phyloP scores from a whole-genome alignment of 2,797 vertebrate genomes.

The Premnoplex brunnescens region DNA sequence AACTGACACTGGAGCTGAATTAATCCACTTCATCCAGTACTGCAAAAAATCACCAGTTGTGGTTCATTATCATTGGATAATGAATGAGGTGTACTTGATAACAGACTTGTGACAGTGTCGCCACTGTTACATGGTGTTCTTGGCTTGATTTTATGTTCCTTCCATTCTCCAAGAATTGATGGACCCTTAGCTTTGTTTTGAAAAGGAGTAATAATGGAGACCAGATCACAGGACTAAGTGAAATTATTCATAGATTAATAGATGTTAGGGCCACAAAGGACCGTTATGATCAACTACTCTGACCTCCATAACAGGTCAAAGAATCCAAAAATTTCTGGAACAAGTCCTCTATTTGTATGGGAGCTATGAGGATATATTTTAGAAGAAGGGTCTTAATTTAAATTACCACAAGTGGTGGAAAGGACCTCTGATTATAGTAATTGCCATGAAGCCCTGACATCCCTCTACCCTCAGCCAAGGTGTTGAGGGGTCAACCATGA shows the following conservation, averaged over 20 bases:
- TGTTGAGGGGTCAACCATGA: neutral
- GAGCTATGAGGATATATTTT: neutral
- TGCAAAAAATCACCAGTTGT: neutral
- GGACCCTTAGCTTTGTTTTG: neutral
- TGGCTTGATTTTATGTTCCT: neutral
- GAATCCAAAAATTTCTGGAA: neutral
- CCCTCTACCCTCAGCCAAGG: neutral
- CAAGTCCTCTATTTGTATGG: neutral
- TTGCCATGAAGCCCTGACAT: neutral
- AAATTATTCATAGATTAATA: neutral
- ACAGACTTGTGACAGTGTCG: neutral
- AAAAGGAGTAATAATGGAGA: neutral
- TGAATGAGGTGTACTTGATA: neutral
- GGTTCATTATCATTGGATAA: neutral
- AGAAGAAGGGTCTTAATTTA: neutral
- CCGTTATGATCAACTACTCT: neutral
- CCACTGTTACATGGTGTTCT: neutral
- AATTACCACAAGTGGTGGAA: neutral
- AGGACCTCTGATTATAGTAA: neutral
- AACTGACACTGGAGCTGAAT: neutral
- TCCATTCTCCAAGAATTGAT: neutral
- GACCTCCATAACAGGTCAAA: neutral
- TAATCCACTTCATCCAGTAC: neutral
- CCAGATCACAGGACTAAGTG: neutral
- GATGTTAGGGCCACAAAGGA: neutral